phyloP scores from a whole-genome alignment of 2,888 invertebrate genomes.

The Odontocolon sp. region DNA sequence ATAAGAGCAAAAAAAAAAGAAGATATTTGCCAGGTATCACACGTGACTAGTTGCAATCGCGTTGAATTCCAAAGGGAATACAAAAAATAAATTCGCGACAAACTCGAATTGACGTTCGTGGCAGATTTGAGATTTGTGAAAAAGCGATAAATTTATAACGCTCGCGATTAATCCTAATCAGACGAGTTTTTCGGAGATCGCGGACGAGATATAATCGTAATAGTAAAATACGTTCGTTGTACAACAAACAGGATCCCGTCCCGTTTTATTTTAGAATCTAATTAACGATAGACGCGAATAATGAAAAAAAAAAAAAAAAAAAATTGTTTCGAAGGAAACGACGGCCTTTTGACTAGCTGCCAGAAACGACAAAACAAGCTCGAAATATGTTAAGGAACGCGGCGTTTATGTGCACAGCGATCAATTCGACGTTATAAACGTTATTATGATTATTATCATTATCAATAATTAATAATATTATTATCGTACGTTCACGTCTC shows the following conservation, averaged over 20 bases:
- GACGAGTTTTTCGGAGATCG: constrained; percentile 40
- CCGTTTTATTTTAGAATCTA: constrained; percentile 18
- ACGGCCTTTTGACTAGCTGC: constrained; percentile 70
- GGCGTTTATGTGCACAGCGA: constrained; percentile 23
- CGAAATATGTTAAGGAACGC: constrained; percentile 47
- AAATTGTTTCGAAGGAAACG: constrained; percentile 11
- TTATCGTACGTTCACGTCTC: constrained; percentile 43
- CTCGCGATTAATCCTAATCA: constrained; percentile 13
- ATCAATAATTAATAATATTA: background rate
- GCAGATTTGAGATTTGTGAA: constrained; percentile 8
- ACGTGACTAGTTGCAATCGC: constrained; percentile 60
- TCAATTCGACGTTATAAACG: background rate
- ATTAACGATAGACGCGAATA: constrained; percentile 2
- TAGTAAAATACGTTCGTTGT: constrained; percentile 50
- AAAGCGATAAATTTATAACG: constrained; percentile 3
- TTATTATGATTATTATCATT: too few species aligned
- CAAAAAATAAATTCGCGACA: background rate
- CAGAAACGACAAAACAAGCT: constrained; percentile 59
- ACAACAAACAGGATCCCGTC: constrained; percentile 40
- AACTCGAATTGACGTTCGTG: constrained; percentile 33
- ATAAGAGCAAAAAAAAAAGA: constrained; percentile 23
- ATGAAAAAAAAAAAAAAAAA: background rate
- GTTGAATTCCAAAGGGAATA: too few species aligned
- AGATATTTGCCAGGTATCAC: constrained; percentile 62
- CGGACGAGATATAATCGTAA: constrained; percentile 49